A percentile compares a stretch with the other conserved stretches of the same genome.
Conservation (phyloP, 2,113 vertebrate genomes). For the Toxotes chatareus region DNA sequence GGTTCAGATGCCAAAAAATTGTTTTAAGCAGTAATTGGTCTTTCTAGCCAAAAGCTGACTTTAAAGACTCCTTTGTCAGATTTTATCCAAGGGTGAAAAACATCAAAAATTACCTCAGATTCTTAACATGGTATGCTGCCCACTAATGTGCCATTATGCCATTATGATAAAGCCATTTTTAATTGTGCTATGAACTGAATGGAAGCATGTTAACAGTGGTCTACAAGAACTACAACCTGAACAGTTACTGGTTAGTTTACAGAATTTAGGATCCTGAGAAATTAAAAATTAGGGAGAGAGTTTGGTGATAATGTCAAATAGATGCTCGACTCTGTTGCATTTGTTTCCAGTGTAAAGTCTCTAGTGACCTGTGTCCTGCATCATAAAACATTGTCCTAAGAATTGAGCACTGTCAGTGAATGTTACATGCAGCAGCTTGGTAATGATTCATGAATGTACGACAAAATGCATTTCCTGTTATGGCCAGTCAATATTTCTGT, state of each 20-base stretch:
- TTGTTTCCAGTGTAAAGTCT: not conserved
- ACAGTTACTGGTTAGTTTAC: not conserved
- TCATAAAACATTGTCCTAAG: not conserved
- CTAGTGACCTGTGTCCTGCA: not conserved
- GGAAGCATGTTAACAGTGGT: not conserved
- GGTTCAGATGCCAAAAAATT: not conserved
- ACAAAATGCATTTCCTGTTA: constrained; percentile 10
- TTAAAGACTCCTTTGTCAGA: not conserved
- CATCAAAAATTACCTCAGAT: not conserved
- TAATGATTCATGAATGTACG: constrained; percentile 29
- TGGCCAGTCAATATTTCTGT: not conserved
- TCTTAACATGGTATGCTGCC: not conserved
- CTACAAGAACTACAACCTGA: not conserved
- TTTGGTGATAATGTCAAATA: not conserved
- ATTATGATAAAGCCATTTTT: not conserved
- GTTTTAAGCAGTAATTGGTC: not conserved
- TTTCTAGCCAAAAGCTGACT: not conserved
- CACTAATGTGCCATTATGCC: not conserved
- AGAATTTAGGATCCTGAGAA: not conserved
- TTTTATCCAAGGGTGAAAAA: not conserved
- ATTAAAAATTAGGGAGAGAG: not conserved
- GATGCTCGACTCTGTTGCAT: not conserved
- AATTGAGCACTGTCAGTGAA: not conserved
- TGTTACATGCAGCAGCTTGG: not conserved
- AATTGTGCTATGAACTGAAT: not conserved